A percentile compares a stretch with the other conserved stretches of the same genome.
phyloP scores from a whole-genome alignment of 2,888 invertebrate species.

The Cantharis nigra region DNA sequence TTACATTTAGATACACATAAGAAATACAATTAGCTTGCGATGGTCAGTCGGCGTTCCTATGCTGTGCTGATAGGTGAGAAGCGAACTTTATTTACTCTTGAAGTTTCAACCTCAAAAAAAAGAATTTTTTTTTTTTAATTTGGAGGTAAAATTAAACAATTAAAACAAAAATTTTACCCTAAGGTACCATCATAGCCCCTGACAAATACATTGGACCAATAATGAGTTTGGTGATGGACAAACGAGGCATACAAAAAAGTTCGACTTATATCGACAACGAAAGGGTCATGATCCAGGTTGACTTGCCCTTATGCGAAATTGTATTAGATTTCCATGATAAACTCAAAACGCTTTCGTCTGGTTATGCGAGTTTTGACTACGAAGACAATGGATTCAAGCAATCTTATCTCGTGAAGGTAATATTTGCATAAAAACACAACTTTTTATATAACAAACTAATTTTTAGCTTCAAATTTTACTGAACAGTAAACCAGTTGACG shows the following conservation, averaged over 20 bases:
- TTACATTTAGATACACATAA: no score
- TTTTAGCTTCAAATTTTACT: constrained; percentile 74
- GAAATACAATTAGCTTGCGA: no score
- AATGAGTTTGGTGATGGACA: constrained; percentile 74
- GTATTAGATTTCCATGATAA: constrained; percentile 94
- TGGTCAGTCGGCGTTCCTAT: no score
- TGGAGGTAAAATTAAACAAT: no score
- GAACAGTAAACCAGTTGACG: constrained; percentile 82
- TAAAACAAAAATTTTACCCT: constrained; percentile 20
- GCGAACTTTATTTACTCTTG: no score
- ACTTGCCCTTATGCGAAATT: constrained; percentile 90
- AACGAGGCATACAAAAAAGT: constrained; percentile 72
- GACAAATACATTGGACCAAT: constrained; percentile 72
- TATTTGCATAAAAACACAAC: not conserved
- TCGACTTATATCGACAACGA: constrained; percentile 80
- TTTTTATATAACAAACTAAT: not conserved
- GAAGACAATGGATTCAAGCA: constrained; percentile 83
- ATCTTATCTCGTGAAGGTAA: constrained; percentile 69
- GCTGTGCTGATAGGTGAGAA: no score
- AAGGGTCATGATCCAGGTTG: constrained; percentile 79
- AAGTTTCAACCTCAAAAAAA: no score
- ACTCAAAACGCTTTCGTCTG: constrained; percentile 87
- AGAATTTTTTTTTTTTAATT: no score
- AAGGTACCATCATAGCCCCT: constrained; percentile 89
- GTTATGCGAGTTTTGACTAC: constrained; percentile 95